Evolutionary conservation across 2,797 vertebrate genomes (phyloP).

Genomic region (Falco naumanni): DNA sequence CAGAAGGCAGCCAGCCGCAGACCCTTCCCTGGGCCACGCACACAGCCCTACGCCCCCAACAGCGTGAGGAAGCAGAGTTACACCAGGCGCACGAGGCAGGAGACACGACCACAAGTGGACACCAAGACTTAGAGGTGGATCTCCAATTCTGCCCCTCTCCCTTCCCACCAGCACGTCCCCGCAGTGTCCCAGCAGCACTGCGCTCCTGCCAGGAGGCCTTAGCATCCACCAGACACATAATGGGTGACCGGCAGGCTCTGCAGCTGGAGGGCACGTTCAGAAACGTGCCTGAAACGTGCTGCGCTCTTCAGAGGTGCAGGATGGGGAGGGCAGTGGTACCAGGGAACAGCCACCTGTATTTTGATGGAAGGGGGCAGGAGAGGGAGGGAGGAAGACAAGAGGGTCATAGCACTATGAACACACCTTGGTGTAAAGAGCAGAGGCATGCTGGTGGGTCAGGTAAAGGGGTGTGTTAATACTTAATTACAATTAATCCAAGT

Average conservation of each 20-base stretch:
- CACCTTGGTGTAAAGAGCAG: neutral
- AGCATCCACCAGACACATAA: neutral
- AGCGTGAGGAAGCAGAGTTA: fast-evolving
- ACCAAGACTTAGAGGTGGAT: neutral
- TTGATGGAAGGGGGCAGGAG: neutral
- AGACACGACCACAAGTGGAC: neutral
- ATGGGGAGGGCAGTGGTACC: neutral
- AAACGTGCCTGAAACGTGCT: neutral
- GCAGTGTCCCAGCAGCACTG: fast-evolving
- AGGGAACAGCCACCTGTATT: neutral
- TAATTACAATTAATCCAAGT: constrained; percentile 35
- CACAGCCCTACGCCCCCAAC: neutral
- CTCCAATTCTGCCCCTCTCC: neutral
- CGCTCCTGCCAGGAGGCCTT: fast-evolving
- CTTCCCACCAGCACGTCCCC: neutral
- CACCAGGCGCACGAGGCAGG: neutral
- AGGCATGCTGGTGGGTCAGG: neutral
- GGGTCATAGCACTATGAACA: neutral
- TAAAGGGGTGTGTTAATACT: neutral
- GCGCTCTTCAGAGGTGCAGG: neutral
- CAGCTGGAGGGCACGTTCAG: neutral
- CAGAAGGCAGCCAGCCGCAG: neutral
- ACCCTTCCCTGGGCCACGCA: neutral
- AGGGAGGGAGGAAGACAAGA: neutral
- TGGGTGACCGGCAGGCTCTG: neutral